A percentile compares a stretch with the other conserved stretches of the same genome.
Evolutionary conservation across 2,113 vertebrate species (phyloP).

Genomic region (Austrofundulus limnaeus): DNA sequence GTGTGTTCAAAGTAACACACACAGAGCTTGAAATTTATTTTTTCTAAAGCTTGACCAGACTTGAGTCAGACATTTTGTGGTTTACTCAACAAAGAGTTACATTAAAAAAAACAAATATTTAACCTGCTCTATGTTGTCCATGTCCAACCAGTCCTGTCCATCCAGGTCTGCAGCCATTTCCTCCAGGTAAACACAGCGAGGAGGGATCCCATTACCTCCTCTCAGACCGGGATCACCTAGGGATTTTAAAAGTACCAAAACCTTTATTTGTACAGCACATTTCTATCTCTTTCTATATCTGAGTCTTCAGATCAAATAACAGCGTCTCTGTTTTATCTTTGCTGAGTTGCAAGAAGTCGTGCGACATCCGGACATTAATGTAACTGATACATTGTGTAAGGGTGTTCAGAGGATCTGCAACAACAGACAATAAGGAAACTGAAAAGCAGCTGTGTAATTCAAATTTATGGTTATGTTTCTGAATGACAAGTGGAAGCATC

Average conservation of each 20-base stretch:
- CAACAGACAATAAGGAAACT: too few relatives aligned
- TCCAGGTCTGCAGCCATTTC: slow-evolving; percentile 94
- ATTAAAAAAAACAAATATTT: not conserved
- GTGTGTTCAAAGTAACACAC: not conserved
- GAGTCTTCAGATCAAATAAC: too few relatives aligned
- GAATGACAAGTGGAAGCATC: too few relatives aligned
- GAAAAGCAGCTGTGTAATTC: too few relatives aligned
- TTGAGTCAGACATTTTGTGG: not conserved
- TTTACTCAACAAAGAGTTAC: slow-evolving; percentile 1
- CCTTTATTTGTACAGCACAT: too few relatives aligned
- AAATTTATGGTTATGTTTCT: too few relatives aligned
- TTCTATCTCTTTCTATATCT: too few relatives aligned
- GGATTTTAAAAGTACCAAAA: not conserved
- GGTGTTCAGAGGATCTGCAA: too few relatives aligned
- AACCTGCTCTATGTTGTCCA: slow-evolving; percentile 96
- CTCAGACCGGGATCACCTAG: slow-evolving; percentile 93
- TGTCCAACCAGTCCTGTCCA: slow-evolving; percentile 98
- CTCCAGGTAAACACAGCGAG: slow-evolving; percentile 92
- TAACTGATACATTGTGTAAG: too few relatives aligned
- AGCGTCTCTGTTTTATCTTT: too few relatives aligned
- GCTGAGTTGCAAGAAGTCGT: too few relatives aligned
- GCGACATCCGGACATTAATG: too few relatives aligned
- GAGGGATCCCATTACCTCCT: slow-evolving; percentile 92
- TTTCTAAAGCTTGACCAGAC: not conserved
- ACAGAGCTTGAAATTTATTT: not conserved